Evolutionary conservation across 2,888 invertebrate species (phyloP), one percentile per base, ranked within the genome.

Genomic region (Cremastinae sp.): DNA sequence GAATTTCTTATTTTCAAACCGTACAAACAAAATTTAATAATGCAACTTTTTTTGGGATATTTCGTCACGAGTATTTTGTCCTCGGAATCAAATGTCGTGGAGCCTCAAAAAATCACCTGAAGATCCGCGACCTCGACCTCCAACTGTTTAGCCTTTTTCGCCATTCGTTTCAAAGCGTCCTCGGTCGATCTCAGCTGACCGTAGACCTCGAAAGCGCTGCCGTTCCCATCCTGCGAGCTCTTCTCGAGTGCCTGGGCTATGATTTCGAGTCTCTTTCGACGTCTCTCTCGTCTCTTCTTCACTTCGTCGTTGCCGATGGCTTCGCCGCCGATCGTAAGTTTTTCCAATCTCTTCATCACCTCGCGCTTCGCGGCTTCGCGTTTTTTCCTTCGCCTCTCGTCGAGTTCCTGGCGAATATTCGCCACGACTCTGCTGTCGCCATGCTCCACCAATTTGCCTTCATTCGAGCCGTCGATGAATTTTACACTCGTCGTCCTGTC

Each of bases 251-350:
- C 89, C n/a, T 85, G 83, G 1, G 88, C 89, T 1, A 89, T 75
- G 3, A 84, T 82, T 65, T 87, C 86, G 20, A 90, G 76, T 22
- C 87, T 82, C 64, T 85, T 88, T 2, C 89, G 80, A 18, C 89
- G 82, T 18, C 85, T 85, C 56, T 83, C 83, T 14, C 83, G 74
- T 39, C 85, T 78, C 22, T 82, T 83, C 4, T 81, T 83, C 7
- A 88, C 74, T 61, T 89, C 89, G 5, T 81, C 78, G 75, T 90
- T 85, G 2, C 83, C 86, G 14, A 85, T 80, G 1, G 86, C 88
- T 51, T 90, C 89, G 2, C 89, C 89, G 0, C 89, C 89, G 20
- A 90, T 90, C 0, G 89, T 90, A 56, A 90, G 74, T 53, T 85
- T 86, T 55, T 88, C 89, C 49, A 90, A 62, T 28, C 86, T 81